Evolutionary conservation across 2,888 invertebrate genomes (phyloP), one percentile per base, ranked within the genome.

Genomic region (Julus scandinavius): DNA sequence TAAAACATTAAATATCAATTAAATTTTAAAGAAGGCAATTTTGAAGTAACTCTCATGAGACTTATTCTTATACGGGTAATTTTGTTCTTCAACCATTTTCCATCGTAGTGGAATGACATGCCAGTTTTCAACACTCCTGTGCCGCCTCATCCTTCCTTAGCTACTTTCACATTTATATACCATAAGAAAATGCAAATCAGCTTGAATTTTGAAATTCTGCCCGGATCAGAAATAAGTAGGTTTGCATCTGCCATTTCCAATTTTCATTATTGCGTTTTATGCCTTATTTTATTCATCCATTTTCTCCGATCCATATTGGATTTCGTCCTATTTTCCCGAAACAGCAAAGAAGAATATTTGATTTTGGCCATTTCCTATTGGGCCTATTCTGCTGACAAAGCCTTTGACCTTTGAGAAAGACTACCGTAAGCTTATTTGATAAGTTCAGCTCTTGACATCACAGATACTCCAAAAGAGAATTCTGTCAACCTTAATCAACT

Each of bases 221-320:
- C n/a, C 15, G 20, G 63, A 63, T 63, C 63, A 63, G 63, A 63
- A 63, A 63, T 63, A 63, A 63, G 63, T 63, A 63, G 63, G 63
- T 63, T 63, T 63, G 20, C 63, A 63, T 63, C 63, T 63, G 63
- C 63, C 63, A 63, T 63, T 63, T 63, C 63, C 63, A 63, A 63
- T 63, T 63, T 63, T 63, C 63, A 63, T 63, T 63, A 63, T 63
- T 63, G 63, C 63, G 63, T 63, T 63, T 63, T 63, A 63, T 63
- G 63, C 15, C 63, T 15, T 63, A 63, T 63, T 63, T 63, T 63
- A 63, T 63, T 63, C 63, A 63, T 63, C 63, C 63, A 63, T 20
- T 63, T 63, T 63, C 20, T 63, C 6, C 63, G n/a, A 63, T 63
- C 63, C 63, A 63, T 63, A 63, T 63, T 63, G 63, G 63, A 63